Conservation (phyloP, 2,888 invertebrate genomes). For the Zygaena filipendulae region DNA sequence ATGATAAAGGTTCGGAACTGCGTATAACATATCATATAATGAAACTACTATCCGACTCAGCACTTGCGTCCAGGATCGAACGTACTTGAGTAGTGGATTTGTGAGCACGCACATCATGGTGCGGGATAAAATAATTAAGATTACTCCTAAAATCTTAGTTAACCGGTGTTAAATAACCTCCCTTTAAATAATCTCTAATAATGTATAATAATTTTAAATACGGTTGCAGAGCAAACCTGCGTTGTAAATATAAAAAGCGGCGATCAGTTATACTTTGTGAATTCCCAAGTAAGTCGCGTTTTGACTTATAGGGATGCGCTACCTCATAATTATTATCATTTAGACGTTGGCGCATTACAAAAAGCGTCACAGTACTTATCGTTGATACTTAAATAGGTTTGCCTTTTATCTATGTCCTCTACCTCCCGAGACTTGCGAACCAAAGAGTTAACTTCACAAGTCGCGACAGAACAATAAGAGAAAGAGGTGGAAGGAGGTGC, state of each 20-base stretch:
- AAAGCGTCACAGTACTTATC: constrained; percentile 8
- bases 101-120: constrained; percentile 9
- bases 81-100: constrained; percentile 8
- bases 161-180: constrained; percentile 4
- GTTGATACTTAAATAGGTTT: constrained; percentile 6
- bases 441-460: constrained; percentile 1
- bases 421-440: constrained; percentile 3
- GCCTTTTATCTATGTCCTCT: constrained; percentile 1
- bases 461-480: constrained; percentile 3
- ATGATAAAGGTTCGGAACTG: constrained; percentile 4
- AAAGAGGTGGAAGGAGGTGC: neutral
- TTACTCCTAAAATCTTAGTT: no score
- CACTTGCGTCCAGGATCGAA: constrained; percentile 8
- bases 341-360: constrained; percentile 2
- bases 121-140: no score
- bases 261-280: neutral
- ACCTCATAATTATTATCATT: constrained; percentile 5
- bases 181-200: constrained; percentile 11
- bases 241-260: constrained; percentile 10
- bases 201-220: constrained; percentile 8
- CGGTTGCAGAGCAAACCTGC: constrained; percentile 7
- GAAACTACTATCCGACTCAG: constrained; percentile 10
- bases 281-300: neutral
- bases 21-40: constrained; percentile 9
- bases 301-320: constrained; percentile 5